Conservation (phyloP, 2,797 vertebrate genomes). For the Helostoma temminkii region DNA sequence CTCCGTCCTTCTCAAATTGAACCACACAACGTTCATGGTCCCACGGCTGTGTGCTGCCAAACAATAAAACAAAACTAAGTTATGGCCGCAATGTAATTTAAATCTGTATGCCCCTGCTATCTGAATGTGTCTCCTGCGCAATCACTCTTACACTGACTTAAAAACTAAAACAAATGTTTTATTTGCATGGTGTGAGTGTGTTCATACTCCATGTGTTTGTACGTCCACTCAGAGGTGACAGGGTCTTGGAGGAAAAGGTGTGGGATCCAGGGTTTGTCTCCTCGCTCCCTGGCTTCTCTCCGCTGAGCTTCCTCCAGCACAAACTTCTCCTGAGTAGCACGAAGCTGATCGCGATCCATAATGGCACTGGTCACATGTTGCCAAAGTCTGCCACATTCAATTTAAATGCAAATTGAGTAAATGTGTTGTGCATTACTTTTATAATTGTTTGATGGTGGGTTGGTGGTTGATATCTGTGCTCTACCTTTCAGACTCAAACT, state of each 20-base stretch:
- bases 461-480: not conserved
- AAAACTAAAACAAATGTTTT: not conserved
- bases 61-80: not conserved
- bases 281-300: constrained; percentile 84
- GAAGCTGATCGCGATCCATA: constrained; percentile 89
- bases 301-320: constrained; percentile 94
- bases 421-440: not conserved
- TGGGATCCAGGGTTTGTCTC: constrained; percentile 87
- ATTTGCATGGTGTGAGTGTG: not conserved
- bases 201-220: constrained; percentile 91
- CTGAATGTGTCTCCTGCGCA: not conserved
- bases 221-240: constrained; percentile 88
- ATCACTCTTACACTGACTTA: not conserved
- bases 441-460: not conserved
- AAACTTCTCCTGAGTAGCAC: constrained; percentile 94
- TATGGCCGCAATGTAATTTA: not conserved
- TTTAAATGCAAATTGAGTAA: not conserved
- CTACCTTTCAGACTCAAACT: constrained; percentile 95
- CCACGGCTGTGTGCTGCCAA: constrained; percentile 89
- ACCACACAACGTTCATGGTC: constrained; percentile 88
- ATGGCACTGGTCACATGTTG: constrained; percentile 94
- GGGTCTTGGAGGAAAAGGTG: constrained; percentile 89
- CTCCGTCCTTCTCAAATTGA: constrained; percentile 93
- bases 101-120: not conserved
- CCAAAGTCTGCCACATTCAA: constrained; percentile 87